These are phyloP conservation scores for Diarsia dahlii DNA, from an alignment of 2,888 invertebrate genomes.

Conservation along the genomic window DNA sequence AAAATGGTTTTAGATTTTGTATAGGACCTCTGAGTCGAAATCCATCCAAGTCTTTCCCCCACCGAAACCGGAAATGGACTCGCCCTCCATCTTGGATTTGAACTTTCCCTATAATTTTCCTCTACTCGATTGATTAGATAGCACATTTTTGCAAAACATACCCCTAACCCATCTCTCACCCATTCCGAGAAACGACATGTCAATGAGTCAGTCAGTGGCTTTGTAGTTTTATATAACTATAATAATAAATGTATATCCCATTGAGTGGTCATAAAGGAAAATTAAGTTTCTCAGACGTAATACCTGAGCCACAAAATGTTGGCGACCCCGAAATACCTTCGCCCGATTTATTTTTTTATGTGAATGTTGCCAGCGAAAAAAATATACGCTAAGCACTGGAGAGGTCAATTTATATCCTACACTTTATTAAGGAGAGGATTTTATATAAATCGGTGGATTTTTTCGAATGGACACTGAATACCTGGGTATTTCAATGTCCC, in stretches of 20 bases:
- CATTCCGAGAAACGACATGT: too few relatives aligned
- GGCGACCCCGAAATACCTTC: slow-evolving; percentile 38
- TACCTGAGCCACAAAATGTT: slow-evolving; percentile 42
- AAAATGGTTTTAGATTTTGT: too few relatives aligned
- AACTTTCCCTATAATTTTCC: too few relatives aligned
- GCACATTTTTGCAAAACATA: too few relatives aligned
- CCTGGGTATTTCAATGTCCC: slow-evolving; percentile 60
- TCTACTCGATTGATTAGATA: too few relatives aligned
- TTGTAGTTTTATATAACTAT: too few relatives aligned
- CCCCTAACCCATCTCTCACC: too few relatives aligned
- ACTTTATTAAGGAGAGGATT: slow-evolving; percentile 60
- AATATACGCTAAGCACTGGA: slow-evolving; percentile 52
- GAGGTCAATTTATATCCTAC: slow-evolving; percentile 59
- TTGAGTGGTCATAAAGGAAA: slow-evolving; percentile 53
- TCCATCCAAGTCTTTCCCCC: too few relatives aligned
- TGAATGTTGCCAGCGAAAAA: slow-evolving; percentile 44
- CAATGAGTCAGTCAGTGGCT: too few relatives aligned
- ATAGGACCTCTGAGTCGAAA: too few relatives aligned
- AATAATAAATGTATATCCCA: slow-evolving; percentile 33
- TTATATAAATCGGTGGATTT: slow-evolving; percentile 55
- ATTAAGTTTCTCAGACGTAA: slow-evolving; percentile 50
- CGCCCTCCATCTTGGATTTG: too few relatives aligned
- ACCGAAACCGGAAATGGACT: too few relatives aligned
- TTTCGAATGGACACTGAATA: slow-evolving; percentile 46
- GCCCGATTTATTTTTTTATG: slow-evolving; percentile 50